Percentiles rank a stretch among this genome's conserved stretches.
Conservation (phyloP, 2,797 vertebrate genomes). For the Smutsia temminckii region DNA sequence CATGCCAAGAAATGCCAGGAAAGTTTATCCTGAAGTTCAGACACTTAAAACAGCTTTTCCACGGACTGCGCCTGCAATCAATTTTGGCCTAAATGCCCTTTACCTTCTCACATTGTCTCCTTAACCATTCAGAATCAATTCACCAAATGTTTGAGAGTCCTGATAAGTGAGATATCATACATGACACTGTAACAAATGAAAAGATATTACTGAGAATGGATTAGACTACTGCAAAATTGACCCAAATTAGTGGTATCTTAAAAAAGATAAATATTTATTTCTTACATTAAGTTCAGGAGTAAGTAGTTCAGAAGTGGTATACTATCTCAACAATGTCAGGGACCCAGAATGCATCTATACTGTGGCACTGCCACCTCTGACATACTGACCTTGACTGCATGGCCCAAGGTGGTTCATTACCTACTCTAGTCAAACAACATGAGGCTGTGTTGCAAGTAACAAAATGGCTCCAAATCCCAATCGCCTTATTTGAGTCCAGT, state of each 20-base stretch:
- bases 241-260: background rate
- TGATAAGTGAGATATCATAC: background rate
- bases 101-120: background rate
- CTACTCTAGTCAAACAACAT: background rate
- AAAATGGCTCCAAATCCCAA: background rate
- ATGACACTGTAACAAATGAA: background rate
- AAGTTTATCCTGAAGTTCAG: slow-evolving; percentile 27
- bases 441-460: background rate
- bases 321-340: background rate
- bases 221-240: background rate
- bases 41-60: background rate
- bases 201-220: background rate
- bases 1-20: background rate
- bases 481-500: background rate
- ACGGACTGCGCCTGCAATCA: background rate
- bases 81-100: background rate
- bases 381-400: background rate
- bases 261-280: background rate
- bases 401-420: background rate
- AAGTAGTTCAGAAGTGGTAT: background rate
- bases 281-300: background rate
- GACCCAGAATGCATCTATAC: background rate
- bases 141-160: background rate
- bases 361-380: background rate
- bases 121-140: background rate